Evolutionary conservation across 2,797 vertebrate genomes (phyloP).

Genomic region (Fringilla coelebs): DNA sequence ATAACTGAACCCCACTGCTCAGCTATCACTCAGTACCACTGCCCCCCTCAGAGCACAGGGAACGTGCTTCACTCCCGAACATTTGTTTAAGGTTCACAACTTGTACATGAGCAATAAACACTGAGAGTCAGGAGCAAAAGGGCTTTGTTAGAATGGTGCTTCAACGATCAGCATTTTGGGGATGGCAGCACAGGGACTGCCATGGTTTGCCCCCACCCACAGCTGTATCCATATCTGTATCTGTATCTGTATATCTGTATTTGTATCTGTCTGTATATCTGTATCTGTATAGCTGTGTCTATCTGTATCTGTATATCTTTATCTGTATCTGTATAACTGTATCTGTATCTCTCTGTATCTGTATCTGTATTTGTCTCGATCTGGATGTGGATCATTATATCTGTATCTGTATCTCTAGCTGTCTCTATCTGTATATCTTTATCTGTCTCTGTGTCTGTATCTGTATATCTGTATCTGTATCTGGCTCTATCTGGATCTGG

Average conservation of each 20-base stretch:
- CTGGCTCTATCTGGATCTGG: no score
- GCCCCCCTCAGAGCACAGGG: not conserved
- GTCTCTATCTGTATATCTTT: no score
- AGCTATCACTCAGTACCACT: not conserved
- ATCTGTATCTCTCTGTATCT: no score
- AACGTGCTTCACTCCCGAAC: accelerated
- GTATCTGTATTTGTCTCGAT: no score
- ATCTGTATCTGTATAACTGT: no score
- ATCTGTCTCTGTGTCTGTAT: no score
- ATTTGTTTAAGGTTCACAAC: not conserved
- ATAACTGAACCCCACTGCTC: not conserved
- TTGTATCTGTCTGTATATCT: not conserved
- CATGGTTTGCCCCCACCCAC: not conserved
- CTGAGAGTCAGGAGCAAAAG: not conserved
- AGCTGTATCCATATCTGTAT: not conserved
- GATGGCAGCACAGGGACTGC: not conserved
- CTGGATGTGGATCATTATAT: no score
- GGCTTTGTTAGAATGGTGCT: not conserved
- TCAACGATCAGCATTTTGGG: not conserved
- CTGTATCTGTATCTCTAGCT: not conserved
- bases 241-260: no score
- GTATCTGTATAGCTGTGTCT: not conserved
- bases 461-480: no score
- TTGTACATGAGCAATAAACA: not conserved
- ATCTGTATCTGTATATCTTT: not conserved